Conservation (phyloP, 1,140 invertebrate genomes). For the Monomorium pharaonis region DNA sequence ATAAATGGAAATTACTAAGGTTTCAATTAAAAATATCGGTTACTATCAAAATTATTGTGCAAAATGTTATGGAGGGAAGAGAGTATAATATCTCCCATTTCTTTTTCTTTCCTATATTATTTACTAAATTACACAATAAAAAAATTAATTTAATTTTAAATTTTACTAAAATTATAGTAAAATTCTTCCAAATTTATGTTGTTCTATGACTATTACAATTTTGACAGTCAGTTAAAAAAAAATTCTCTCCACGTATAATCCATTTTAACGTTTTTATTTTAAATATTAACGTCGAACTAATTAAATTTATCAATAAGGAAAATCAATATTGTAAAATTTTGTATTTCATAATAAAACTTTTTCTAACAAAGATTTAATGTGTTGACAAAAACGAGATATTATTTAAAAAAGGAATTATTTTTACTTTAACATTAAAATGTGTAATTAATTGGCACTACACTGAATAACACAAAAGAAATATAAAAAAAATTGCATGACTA, state of each 20-base stretch:
- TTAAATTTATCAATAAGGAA: neutral
- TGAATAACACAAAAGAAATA: neutral
- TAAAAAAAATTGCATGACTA: neutral
- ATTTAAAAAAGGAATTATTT: neutral
- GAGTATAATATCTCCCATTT: too few species aligned
- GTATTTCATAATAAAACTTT: neutral
- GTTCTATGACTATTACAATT: too few species aligned
- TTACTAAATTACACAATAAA: too few species aligned
- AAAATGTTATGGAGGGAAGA: too few species aligned
- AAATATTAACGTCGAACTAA: neutral
- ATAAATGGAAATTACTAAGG: too few species aligned
- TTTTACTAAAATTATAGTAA: too few species aligned
- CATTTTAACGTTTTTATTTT: neutral
- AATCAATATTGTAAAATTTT: neutral
- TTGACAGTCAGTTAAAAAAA: too few species aligned
- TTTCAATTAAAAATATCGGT: too few species aligned
- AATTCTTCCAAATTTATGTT: too few species aligned
- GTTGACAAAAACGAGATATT: neutral
- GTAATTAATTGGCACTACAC: neutral
- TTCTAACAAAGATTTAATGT: neutral
- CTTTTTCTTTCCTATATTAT: too few species aligned
- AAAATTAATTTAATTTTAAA: too few species aligned
- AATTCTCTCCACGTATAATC: neutral
- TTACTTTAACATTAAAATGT: neutral
- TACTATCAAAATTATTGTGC: too few species aligned